Evolutionary conservation across 2,113 vertebrate species (phyloP), one percentile per base, ranked within the genome.

Genomic region (Syngnathoides biaculeatus): DNA sequence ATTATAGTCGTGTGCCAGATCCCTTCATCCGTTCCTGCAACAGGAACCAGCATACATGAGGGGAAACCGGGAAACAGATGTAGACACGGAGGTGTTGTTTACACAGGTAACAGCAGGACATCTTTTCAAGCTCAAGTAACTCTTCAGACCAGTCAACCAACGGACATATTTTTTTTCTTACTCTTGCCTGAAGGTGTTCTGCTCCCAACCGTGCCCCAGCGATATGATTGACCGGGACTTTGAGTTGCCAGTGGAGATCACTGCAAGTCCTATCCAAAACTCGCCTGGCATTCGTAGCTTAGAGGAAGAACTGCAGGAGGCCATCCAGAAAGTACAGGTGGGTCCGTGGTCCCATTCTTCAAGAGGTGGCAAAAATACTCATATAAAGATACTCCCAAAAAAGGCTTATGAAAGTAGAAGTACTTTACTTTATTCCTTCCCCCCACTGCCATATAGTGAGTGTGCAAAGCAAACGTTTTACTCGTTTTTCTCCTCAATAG

Each of bases 261-360:
- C 93, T 40, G 93, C 92, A 10, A 94, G 92, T 74, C 93, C 93
- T 17, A 80, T 74, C 47, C 90, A 91, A 74, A 85, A 85, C 7
- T 77, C 81, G 35, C 79, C 90, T 1, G 68, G 79, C 8, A 78
- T 87, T 59, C 91, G 90, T 56, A 95, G 93, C 66, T 89, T 95
- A 76, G 94, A 96, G 73, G 94, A 96, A 68, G 94, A 96, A 64
- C 90, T 96, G 6, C 94, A 94, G 81, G 94, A 95, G 74, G 95
- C 94, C 3, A 96, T 96, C 68, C 93, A 93, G 69, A 94, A 91
- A 90, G 94, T 94, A 2, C 93, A 95, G 93, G 94, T 95, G 64
- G 65, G 87, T 58, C 13, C 13, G 50, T 50, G 52, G 38, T 62
- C n/a, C 65, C 13, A 2, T 26, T 39, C 0, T 24, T 15, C 22